Evolutionary conservation across 2,888 invertebrate genomes (phyloP), one percentile per base, ranked within the genome.

Genomic region (Andrena praecox): DNA sequence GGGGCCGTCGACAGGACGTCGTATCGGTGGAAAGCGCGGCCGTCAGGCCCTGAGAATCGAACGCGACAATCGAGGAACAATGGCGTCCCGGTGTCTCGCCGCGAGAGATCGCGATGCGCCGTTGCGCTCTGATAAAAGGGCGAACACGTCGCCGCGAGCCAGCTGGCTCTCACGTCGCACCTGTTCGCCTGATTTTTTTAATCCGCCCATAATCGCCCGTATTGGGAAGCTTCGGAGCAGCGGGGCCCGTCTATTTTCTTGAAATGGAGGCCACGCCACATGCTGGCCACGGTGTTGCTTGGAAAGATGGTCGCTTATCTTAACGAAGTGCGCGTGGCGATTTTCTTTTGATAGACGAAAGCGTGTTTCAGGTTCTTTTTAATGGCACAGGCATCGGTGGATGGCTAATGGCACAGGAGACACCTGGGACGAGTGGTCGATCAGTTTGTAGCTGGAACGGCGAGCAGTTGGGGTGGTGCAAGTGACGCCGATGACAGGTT

Each of bases 121-220:
- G 20, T 3, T 16, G n/a, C 4, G 20, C 24, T 48, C 5, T 20
- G 73, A 78, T 63, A 68, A 68, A 72, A 64, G 52, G 52, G 24
- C 48, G 16, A 31, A 16, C 64, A 27, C 20, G 31, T 68, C 54
- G 63, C 59, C 62, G 33, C 54, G 54, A 56, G 72, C 66, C 89
- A 85, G 77, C 78, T 89, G 87, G 64, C 64, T 35, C 50, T 33
- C 20, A 10, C 7, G 16, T 52, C 60, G 81, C 87, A 89, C 82
- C 87, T 89, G 89, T 87, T 80, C 73, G n/a, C 33, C 20, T 63
- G n/a, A 80, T 73, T 83, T 68, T 72, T 75, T 72, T 59, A 16
- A 48, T 52, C 16, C 35, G 10, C 35, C 75, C 54, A 31, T 62
- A 54, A 68, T 56, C 20, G 63, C 66, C 63, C 20, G 64, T 81